phyloP scores from a whole-genome alignment of 2,113 vertebrate genomes.

The Pitta sordida region DNA sequence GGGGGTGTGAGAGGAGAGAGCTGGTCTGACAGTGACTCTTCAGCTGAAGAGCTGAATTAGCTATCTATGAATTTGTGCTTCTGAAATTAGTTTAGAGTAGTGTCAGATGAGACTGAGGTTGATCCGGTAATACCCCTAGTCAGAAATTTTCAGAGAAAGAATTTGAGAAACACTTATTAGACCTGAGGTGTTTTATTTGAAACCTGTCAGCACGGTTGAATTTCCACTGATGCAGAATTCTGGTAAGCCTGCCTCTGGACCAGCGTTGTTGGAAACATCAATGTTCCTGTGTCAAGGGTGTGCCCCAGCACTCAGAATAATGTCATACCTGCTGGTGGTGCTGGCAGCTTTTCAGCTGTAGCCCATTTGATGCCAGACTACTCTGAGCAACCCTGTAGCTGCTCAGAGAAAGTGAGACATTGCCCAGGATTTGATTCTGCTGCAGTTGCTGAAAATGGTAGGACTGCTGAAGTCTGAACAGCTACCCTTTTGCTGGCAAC shows the following conservation, averaged over 20 bases:
- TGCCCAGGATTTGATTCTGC: not conserved
- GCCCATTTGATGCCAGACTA: not conserved
- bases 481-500: not conserved
- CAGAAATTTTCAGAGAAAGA: not conserved
- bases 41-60: not conserved
- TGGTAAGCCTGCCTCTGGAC: not conserved
- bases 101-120: not conserved
- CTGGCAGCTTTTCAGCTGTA: not conserved
- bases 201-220: rapidly evolving
- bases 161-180: not conserved
- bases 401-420: not conserved
- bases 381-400: not conserved
- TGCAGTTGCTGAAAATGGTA: not conserved
- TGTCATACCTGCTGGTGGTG: not conserved
- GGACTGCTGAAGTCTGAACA: not conserved
- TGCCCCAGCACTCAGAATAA: not conserved
- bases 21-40: not conserved
- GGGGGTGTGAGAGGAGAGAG: not conserved
- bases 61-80: not conserved
- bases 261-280: not conserved
- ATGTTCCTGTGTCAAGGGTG: not conserved
- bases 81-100: not conserved
- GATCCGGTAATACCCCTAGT: not conserved
- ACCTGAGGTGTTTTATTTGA: not conserved
- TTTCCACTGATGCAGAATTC: not conserved